phyloP scores from a whole-genome alignment of 2,888 invertebrate species.

The Leptogaster cylindrica region DNA sequence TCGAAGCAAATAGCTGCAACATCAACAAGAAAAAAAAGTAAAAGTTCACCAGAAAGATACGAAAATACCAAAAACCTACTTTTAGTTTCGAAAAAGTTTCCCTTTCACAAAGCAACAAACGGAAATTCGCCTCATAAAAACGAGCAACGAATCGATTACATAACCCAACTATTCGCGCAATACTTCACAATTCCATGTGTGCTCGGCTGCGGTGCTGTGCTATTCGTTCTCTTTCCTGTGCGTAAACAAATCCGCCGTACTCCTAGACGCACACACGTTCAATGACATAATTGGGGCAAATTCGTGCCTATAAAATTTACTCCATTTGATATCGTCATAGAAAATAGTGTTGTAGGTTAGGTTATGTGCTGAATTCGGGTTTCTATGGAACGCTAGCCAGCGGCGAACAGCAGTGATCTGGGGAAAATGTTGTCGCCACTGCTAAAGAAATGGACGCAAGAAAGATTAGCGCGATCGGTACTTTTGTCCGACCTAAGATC shows the following conservation, averaged over 20 bases:
- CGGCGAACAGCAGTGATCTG: slow-evolving; percentile 8
- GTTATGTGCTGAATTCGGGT: slow-evolving; percentile 32
- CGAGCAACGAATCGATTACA: slow-evolving; percentile 39
- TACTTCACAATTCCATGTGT: slow-evolving; percentile 25
- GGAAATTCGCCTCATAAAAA: slow-evolving; percentile 40
- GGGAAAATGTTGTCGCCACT: slow-evolving; percentile 31
- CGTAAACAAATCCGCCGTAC: slow-evolving; percentile 36
- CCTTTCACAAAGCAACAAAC: slow-evolving; percentile 36
- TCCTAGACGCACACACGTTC: slow-evolving; percentile 14
- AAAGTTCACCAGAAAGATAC: slow-evolving; percentile 40
- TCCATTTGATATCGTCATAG: slow-evolving; percentile 35
- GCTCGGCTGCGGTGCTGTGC: not conserved
- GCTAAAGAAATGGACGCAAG: slow-evolving; percentile 31
- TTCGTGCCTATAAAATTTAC: slow-evolving; percentile 38
- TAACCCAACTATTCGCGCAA: slow-evolving; percentile 39
- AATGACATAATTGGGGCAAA: slow-evolving; percentile 40
- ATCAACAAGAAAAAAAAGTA: slow-evolving; percentile 30
- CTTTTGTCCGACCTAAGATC: not conserved
- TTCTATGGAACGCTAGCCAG: slow-evolving; percentile 8
- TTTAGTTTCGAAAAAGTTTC: slow-evolving; percentile 39
- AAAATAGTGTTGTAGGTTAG: slow-evolving; percentile 39
- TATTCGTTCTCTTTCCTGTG: slow-evolving; percentile 37
- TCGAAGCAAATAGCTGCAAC: not conserved
- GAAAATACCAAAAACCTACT: slow-evolving; percentile 42
- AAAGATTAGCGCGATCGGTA: slow-evolving; percentile 5